phyloP scores from a whole-genome alignment of 30 jellyfish, hydroid and myxozoan species.

The Pseudorhiza aurosa region DNA sequence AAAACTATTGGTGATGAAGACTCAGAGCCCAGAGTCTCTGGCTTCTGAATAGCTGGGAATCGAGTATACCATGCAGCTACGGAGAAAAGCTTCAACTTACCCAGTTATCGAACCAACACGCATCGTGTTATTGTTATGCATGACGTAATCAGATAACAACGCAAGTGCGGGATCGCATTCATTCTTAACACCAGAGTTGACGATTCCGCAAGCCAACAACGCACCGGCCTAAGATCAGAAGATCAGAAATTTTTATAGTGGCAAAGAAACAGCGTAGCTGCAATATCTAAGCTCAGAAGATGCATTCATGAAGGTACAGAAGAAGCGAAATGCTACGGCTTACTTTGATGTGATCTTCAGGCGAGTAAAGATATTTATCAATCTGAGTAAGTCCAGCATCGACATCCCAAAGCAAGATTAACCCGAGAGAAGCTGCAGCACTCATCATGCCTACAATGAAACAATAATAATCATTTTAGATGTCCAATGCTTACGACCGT shows the following conservation, averaged over 20 bases:
- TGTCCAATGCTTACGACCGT: too few relatives aligned
- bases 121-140: constrained; percentile 87
- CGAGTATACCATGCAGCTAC: too few relatives aligned
- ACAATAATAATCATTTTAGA: too few relatives aligned
- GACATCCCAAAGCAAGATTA: constrained; percentile 93
- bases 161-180: constrained; percentile 99
- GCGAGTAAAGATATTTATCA: constrained; percentile 94
- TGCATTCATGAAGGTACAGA: too few relatives aligned
- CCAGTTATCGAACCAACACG: constrained; percentile 95
- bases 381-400: constrained; percentile 98
- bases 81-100: too few relatives aligned
- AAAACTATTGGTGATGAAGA: too few relatives aligned
- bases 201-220: constrained; percentile 98
- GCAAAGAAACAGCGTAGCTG: background rate
- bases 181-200: constrained; percentile 94
- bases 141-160: constrained; percentile 89
- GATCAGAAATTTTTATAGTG: too few relatives aligned
- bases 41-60: too few relatives aligned
- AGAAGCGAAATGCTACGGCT: too few relatives aligned
- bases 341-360: constrained; percentile 95
- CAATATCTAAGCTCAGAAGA: too few relatives aligned
- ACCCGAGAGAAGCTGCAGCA: constrained; percentile 95
- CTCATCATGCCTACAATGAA: constrained; percentile 86
- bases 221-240: constrained; percentile 94
- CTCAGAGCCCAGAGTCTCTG: too few relatives aligned